Percentiles rank a stretch among this genome's conserved stretches.
Evolutionary conservation across 2,113 vertebrate species (phyloP).

Genomic region (Microtus pennsylvanicus): DNA sequence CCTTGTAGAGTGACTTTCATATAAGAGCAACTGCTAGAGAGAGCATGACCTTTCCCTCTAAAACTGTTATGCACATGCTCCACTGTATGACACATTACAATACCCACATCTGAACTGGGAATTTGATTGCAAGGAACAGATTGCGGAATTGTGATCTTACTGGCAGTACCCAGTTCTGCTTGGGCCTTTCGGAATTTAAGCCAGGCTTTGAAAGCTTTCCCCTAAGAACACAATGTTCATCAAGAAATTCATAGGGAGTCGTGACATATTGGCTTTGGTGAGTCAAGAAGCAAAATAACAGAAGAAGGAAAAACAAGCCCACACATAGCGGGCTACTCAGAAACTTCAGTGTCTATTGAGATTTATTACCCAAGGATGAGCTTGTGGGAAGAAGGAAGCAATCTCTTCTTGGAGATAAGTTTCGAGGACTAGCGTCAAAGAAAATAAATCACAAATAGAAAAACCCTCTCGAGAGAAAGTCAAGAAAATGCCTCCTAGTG

Average conservation of each 20-base stretch:
- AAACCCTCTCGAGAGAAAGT: slow-evolving; percentile 41
- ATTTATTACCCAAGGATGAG: slow-evolving; percentile 62
- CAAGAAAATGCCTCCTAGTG: slow-evolving; percentile 58
- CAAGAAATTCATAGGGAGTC: slow-evolving; percentile 36
- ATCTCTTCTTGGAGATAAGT: slow-evolving; percentile 56
- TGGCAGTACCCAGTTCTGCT: slow-evolving; percentile 33
- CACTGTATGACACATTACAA: slow-evolving; percentile 59
- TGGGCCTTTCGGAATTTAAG: slow-evolving; percentile 34
- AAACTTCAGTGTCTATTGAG: slow-evolving; percentile 19
- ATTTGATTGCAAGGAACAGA: slow-evolving; percentile 3
- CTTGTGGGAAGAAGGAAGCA: slow-evolving; percentile 61
- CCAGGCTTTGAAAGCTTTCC: slow-evolving; percentile 38
- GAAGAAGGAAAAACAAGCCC: slow-evolving; percentile 47
- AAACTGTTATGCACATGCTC: slow-evolving; percentile 51
- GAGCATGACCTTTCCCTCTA: slow-evolving; percentile 64
- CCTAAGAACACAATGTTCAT: slow-evolving; percentile 36
- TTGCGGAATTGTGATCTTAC: slow-evolving; percentile 42
- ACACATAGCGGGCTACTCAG: not conserved
- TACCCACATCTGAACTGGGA: slow-evolving; percentile 68
- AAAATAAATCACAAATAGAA: slow-evolving; percentile 70
- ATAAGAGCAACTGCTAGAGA: slow-evolving; percentile 73
- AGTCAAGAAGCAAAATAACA: slow-evolving; percentile 48
- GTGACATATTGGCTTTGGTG: slow-evolving; percentile 40
- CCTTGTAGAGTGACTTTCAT: slow-evolving; percentile 37
- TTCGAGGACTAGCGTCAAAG: slow-evolving; percentile 62